These are phyloP conservation scores for Reticulitermes speratus DNA, from an alignment of 1,140 invertebrate species.

Conservation along the genomic window DNA sequence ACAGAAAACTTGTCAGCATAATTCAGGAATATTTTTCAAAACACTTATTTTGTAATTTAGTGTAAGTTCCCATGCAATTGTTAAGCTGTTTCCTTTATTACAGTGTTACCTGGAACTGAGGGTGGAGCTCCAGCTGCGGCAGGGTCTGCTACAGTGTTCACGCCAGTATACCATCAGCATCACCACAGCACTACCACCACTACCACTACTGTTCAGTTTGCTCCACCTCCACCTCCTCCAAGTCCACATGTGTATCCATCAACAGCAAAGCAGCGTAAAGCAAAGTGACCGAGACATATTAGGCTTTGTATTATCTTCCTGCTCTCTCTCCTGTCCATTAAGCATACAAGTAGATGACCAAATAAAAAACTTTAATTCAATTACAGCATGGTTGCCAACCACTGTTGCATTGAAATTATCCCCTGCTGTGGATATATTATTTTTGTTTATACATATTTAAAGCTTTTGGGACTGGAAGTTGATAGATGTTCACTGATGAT, in stretches of 20 bases:
- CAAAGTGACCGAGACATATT: not conserved
- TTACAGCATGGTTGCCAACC: not conserved
- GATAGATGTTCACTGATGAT: not conserved
- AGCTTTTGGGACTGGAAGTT: not conserved
- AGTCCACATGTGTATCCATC: not conserved
- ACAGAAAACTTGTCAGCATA: no score
- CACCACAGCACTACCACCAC: constrained; percentile 19
- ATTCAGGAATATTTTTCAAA: no score
- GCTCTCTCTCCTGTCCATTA: not conserved
- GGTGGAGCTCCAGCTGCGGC: not conserved
- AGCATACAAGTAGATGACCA: not conserved
- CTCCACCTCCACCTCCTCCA: constrained; percentile 18
- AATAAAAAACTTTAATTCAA: not conserved
- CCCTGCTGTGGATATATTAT: no score
- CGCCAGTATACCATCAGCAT: constrained; percentile 23
- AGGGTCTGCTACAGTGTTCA: constrained; percentile 5
- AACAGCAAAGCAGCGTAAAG: not conserved
- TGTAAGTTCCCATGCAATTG: no score
- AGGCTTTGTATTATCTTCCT: not conserved
- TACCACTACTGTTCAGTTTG: not conserved
- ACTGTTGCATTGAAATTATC: not conserved
- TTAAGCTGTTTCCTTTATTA: not conserved
- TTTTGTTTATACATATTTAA: not conserved
- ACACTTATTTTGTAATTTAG: no score
- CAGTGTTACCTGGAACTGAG: constrained; percentile 8